phyloP scores from a whole-genome alignment of 92 coral and sea anemone species.

The Ricordea florida region DNA sequence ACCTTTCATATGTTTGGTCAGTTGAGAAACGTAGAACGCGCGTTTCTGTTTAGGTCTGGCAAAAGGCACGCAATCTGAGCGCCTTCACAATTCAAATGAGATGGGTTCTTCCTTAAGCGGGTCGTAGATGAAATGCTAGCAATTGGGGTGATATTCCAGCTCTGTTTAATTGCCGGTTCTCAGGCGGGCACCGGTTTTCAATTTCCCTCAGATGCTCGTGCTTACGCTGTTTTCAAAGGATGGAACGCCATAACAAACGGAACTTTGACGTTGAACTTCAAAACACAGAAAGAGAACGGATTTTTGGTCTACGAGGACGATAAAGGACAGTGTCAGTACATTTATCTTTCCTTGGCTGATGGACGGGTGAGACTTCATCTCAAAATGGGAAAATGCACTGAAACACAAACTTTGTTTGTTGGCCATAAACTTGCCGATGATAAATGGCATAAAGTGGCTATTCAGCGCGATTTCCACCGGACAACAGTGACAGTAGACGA shows the following conservation, averaged over 20 bases:
- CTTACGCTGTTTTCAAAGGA: constrained; percentile 59
- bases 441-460: constrained; percentile 57
- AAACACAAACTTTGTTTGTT: constrained; percentile 16
- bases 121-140: constrained; percentile 33
- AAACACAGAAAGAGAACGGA: constrained; percentile 37
- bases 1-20: constrained; percentile 33
- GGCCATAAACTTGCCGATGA: constrained; percentile 54
- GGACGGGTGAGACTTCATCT: constrained; percentile 51
- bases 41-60: neutral
- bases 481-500: constrained; percentile 60
- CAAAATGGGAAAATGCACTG: constrained; percentile 46
- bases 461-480: constrained; percentile 27
- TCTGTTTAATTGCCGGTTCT: constrained; percentile 4
- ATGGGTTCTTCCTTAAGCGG: constrained; percentile 20
- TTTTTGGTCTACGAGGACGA: constrained; percentile 63
- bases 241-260: constrained; percentile 65
- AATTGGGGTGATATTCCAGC: constrained; percentile 23
- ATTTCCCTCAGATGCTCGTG: constrained; percentile 36
- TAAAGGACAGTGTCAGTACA: constrained; percentile 33
- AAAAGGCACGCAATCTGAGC: neutral
- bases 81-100: neutral
- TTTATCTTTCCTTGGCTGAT: constrained; percentile 44
- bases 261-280: constrained; percentile 48
- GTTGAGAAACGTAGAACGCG: neutral
- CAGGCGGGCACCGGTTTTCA: constrained; percentile 50